A percentile compares a stretch with the other conserved stretches of the same genome.
phyloP scores from a whole-genome alignment of 2,113 vertebrate genomes.

The Scytalopus superciliaris region DNA sequence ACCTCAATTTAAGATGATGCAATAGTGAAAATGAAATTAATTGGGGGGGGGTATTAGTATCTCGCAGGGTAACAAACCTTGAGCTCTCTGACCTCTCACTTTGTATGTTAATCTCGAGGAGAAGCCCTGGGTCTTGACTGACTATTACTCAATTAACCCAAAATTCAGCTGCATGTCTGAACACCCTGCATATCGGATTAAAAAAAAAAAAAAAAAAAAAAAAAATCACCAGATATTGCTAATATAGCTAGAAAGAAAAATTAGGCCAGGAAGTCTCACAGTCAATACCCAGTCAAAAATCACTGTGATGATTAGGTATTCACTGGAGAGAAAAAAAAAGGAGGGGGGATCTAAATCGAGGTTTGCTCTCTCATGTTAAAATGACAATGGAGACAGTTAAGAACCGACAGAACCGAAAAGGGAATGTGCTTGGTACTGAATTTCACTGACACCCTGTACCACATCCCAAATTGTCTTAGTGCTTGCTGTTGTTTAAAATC shows the following conservation, averaged over 20 bases:
- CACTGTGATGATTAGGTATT: constrained; percentile 40
- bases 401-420: constrained; percentile 18
- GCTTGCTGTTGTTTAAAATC: constrained; percentile 7
- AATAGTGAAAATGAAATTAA: constrained; percentile 15
- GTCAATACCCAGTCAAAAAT: constrained; percentile 55
- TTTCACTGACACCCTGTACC: neutral
- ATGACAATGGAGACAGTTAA: constrained; percentile 61
- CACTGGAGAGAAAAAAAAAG: constrained; percentile 27
- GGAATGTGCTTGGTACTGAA: constrained; percentile 10
- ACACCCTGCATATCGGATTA: neutral
- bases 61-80: neutral
- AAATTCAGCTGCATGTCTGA: constrained; percentile 27
- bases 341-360: constrained; percentile 30
- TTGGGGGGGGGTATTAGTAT: neutral
- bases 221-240: neutral
- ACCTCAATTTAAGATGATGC: constrained; percentile 15
- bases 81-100: constrained; percentile 32
- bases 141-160: constrained; percentile 49
- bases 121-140: neutral
- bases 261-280: constrained; percentile 49
- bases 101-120: neutral
- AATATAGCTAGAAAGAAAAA: constrained; percentile 21
- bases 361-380: constrained; percentile 14
- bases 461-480: neutral
- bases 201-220: neutral